A percentile compares a stretch with the other conserved stretches of the same genome.
These are phyloP conservation scores for Morus bassanus DNA, from an alignment of 2,797 vertebrate genomes.

Conservation along the genomic window DNA sequence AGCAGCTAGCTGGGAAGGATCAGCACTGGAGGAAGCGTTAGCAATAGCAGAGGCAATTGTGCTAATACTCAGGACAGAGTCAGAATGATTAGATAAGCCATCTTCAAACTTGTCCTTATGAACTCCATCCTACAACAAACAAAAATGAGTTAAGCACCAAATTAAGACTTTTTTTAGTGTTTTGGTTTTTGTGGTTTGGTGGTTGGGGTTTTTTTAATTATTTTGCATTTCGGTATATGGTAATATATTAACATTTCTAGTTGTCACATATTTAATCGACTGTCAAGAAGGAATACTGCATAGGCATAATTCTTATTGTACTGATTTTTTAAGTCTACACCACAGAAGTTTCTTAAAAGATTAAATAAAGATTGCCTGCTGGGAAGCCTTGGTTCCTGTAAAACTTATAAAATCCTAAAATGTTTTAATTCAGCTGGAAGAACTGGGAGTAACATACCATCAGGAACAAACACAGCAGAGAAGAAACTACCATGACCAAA, in stretches of 20 bases:
- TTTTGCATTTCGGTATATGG: not conserved
- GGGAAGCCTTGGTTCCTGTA: not conserved
- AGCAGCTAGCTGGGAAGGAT: slow-evolving; percentile 89
- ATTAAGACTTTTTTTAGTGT: not conserved
- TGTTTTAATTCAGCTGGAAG: not conserved
- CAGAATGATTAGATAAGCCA: not conserved
- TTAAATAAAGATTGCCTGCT: not conserved
- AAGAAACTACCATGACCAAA: not conserved
- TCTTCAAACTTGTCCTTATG: not conserved
- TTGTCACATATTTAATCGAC: not conserved
- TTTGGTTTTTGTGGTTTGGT: not conserved
- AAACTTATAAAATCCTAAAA: not conserved
- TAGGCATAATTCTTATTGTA: not conserved
- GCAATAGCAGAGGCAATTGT: slow-evolving; percentile 93
- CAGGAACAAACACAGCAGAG: not conserved
- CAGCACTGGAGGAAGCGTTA: slow-evolving; percentile 88
- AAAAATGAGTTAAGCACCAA: not conserved
- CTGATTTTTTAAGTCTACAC: not conserved
- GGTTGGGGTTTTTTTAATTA: not conserved
- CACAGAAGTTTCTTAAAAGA: not conserved
- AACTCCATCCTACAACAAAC: slow-evolving; percentile 55
- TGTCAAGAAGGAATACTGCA: not conserved
- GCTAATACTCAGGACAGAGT: slow-evolving; percentile 87
- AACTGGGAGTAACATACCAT: not conserved
- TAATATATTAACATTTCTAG: not conserved